A percentile compares a stretch with the other conserved stretches of the same genome.
phyloP scores from a whole-genome alignment of 2,797 vertebrate species.

The Cephalopachus bancanus region DNA sequence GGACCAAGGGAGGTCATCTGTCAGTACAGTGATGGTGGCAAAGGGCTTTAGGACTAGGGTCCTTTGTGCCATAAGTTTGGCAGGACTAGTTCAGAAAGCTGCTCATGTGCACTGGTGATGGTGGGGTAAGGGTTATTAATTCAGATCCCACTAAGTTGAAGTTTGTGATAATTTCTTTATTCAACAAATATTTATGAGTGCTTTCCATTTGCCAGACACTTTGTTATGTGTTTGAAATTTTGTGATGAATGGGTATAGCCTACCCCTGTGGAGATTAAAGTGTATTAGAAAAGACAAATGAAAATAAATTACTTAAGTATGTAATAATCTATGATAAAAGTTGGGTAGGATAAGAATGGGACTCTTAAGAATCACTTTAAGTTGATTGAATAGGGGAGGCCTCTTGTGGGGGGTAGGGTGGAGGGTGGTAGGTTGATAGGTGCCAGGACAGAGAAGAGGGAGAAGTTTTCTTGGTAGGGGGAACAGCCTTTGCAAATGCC shows the following conservation, averaged over 20 bases:
- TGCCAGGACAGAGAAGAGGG: background rate
- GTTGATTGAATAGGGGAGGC: background rate
- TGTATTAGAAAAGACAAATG: background rate
- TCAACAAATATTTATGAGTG: background rate
- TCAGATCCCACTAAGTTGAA: background rate
- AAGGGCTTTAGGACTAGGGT: background rate
- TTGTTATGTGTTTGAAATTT: background rate
- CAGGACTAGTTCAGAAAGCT: background rate
- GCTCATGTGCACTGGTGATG: rapidly evolving
- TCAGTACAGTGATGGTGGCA: rapidly evolving
- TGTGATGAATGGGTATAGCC: background rate
- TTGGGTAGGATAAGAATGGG: background rate
- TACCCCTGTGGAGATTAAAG: background rate
- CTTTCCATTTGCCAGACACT: background rate
- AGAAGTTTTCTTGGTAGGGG: background rate
- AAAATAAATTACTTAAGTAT: background rate
- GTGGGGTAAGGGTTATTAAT: background rate
- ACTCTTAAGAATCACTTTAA: background rate
- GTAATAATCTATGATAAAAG: background rate
- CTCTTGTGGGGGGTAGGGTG: background rate
- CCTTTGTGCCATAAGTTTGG: background rate
- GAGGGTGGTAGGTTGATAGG: background rate
- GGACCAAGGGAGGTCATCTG: too few relatives aligned
- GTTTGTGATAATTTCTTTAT: conserved; percentile 33
- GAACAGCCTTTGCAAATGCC: background rate